Evolutionary conservation across 2,888 invertebrate species (phyloP).

Genomic region (Podabrus alpinus): DNA sequence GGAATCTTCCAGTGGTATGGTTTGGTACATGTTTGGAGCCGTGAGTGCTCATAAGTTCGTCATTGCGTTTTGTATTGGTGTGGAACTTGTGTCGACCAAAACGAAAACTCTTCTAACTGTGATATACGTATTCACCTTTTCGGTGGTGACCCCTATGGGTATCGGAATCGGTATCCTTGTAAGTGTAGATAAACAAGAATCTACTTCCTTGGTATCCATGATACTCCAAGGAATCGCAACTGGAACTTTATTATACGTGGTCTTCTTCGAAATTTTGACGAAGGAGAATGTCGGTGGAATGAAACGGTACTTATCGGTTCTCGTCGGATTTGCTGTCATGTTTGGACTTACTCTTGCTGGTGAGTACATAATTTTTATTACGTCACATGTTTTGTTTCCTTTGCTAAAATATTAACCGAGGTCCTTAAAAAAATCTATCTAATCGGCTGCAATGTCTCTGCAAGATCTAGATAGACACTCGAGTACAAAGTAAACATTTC

Average conservation of each 20-base stretch:
- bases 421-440: background rate
- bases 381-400: background rate
- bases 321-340: conserved; percentile 74
- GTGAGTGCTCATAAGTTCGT: conserved; percentile 85
- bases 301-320: conserved; percentile 66
- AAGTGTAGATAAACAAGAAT: conserved; percentile 62
- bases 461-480: background rate
- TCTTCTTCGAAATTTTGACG: conserved; percentile 93
- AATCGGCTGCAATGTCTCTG: background rate
- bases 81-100: conserved; percentile 75
- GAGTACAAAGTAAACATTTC: background rate
- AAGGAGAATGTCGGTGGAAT: conserved; percentile 63
- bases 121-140: conserved; percentile 75
- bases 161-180: conserved; percentile 75
- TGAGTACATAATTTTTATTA: conserved; percentile 33
- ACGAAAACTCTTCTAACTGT: conserved; percentile 66
- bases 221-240: conserved; percentile 84
- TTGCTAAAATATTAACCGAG: background rate
- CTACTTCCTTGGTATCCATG: conserved; percentile 67
- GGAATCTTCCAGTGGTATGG: conserved; percentile 64
- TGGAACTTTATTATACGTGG: conserved; percentile 92
- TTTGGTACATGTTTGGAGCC: conserved; percentile 83
- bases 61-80: conserved; percentile 85
- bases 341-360: conserved; percentile 55
- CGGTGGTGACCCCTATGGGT: conserved; percentile 79